phyloP scores from a whole-genome alignment of 2,888 invertebrate species.

The Embidobia sp. region DNA sequence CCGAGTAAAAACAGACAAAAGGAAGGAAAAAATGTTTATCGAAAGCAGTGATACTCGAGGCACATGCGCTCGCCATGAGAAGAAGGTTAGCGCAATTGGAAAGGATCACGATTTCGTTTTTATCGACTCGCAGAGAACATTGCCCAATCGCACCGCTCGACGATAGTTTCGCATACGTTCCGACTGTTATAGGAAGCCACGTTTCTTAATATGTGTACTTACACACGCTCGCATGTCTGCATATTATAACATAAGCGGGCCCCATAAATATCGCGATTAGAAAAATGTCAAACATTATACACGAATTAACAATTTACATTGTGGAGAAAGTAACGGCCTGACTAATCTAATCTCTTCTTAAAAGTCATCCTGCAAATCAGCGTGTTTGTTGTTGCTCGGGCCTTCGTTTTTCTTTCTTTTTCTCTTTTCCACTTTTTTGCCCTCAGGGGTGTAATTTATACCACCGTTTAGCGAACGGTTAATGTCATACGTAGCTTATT shows the following conservation, averaged over 20 bases:
- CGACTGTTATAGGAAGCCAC: constrained; percentile 61
- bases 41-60: constrained; percentile 61
- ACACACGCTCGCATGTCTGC: constrained; percentile 9
- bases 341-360: constrained; percentile 62
- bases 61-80: constrained; percentile 62
- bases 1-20: constrained; percentile 38
- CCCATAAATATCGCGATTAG: constrained; percentile 65
- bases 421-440: constrained; percentile 6
- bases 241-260: constrained; percentile 47
- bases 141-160: constrained; percentile 66
- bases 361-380: constrained; percentile 63
- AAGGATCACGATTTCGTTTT: constrained; percentile 72
- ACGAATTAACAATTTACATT: constrained; percentile 65
- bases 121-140: constrained; percentile 68
- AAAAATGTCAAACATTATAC: constrained; percentile 65
- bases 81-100: constrained; percentile 70
- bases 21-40: constrained; percentile 49
- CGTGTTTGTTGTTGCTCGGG: constrained; percentile 46
- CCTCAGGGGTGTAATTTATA: constrained; percentile 37
- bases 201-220: constrained; percentile 52
- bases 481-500: constrained; percentile 38
- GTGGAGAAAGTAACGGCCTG: constrained; percentile 57
- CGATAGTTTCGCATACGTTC: constrained; percentile 65
- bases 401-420: not conserved
- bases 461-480: constrained; percentile 10